Conservation (phyloP, 2,888 invertebrate species). For the Pyralis farinalis region DNA sequence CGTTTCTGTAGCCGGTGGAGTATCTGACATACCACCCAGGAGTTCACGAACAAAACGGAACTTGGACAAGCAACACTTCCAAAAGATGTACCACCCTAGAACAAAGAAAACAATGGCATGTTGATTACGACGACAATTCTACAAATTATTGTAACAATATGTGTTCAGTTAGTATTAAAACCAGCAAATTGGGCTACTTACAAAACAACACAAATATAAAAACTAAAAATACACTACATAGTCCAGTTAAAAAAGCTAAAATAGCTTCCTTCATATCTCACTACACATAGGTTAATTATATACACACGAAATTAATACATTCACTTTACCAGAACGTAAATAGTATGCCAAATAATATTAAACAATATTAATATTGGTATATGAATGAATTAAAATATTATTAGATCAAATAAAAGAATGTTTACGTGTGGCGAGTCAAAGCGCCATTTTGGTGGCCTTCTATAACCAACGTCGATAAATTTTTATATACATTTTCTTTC, state of each 20-base stretch:
- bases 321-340: constrained; percentile 62
- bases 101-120: constrained; percentile 50
- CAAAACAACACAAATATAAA: constrained; percentile 76
- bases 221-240: constrained; percentile 76
- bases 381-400: constrained; percentile 37
- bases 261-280: constrained; percentile 76
- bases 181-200: constrained; percentile 61
- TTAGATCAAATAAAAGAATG: constrained; percentile 28
- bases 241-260: constrained; percentile 71
- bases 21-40: constrained; percentile 86
- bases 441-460: constrained; percentile 43
- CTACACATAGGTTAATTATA: constrained; percentile 50
- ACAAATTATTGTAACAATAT: not conserved
- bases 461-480: too few relatives aligned
- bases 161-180: constrained; percentile 23
- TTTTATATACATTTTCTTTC: too few relatives aligned
- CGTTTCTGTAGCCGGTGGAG: constrained; percentile 82
- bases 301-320: constrained; percentile 56
- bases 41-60: constrained; percentile 94
- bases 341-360: too few relatives aligned
- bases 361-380: constrained; percentile 30
- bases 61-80: constrained; percentile 93
- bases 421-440: constrained; percentile 26
- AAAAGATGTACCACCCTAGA: constrained; percentile 95
- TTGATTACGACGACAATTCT: not conserved